Percentiles rank a stretch among this genome's conserved stretches.
Evolutionary conservation across 2,888 invertebrate genomes (phyloP).

Genomic region (Acronicta psi): DNA sequence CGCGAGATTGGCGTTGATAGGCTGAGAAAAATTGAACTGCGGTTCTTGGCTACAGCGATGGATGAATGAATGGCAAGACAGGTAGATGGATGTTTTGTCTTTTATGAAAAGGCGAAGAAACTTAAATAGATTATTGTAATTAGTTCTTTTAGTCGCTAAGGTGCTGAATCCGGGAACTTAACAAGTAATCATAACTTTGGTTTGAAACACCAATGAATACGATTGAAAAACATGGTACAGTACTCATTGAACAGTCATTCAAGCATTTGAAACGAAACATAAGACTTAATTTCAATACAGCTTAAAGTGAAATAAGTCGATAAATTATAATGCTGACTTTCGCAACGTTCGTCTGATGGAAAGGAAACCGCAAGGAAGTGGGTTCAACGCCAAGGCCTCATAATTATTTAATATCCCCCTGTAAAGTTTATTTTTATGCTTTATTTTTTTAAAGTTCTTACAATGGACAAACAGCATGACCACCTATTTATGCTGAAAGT

Average conservation of each 20-base stretch:
- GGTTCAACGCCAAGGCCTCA: slow-evolving; percentile 40
- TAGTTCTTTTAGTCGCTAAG: too few species aligned
- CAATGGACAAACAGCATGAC: slow-evolving; percentile 4
- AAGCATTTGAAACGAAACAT: slow-evolving; percentile 5
- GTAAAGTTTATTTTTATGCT: slow-evolving; percentile 31
- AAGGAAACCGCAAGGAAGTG: slow-evolving; percentile 65
- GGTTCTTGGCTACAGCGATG: neutral
- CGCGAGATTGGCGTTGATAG: slow-evolving; percentile 11
- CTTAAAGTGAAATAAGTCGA: slow-evolving; percentile 14
- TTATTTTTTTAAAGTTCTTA: slow-evolving; percentile 20
- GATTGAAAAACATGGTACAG: neutral
- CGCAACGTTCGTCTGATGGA: slow-evolving; percentile 53
- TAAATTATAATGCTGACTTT: slow-evolving; percentile 49
- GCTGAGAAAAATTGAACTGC: neutral
- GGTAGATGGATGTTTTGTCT: too few species aligned
- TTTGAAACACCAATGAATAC: neutral
- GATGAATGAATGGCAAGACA: too few species aligned
- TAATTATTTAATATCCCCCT: slow-evolving; percentile 45
- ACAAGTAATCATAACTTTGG: too few species aligned
- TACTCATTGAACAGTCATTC: neutral
- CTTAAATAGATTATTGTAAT: too few species aligned
- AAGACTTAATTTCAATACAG: slow-evolving; percentile 7
- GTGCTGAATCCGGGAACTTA: too few species aligned
- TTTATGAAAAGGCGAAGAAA: too few species aligned
- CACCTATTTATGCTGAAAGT: too few species aligned